phyloP scores from a whole-genome alignment of 92 coral and sea anemone genomes.

The Actinernus sp. region DNA sequence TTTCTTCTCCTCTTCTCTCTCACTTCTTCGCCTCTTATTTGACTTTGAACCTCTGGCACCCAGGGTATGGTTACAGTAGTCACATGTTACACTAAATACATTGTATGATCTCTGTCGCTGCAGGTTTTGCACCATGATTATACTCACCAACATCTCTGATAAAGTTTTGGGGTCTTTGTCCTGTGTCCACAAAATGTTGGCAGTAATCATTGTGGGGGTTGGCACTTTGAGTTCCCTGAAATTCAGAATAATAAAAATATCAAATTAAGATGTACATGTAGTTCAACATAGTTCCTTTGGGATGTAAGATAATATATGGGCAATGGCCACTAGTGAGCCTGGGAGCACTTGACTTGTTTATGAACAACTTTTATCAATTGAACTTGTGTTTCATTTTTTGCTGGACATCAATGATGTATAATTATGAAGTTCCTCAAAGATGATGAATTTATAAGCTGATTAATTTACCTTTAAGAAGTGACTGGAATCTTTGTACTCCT shows the following conservation, averaged over 20 bases:
- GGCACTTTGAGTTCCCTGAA: conserved; percentile 98
- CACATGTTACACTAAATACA: too few relatives aligned
- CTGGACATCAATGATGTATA: too few relatives aligned
- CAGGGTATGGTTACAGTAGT: too few relatives aligned
- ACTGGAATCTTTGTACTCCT: conserved; percentile 94
- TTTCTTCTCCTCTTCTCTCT: too few relatives aligned
- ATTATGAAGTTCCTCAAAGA: too few relatives aligned
- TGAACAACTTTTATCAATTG: too few relatives aligned
- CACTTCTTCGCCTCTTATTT: too few relatives aligned
- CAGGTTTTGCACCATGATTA: not conserved
- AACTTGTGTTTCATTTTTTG: too few relatives aligned
- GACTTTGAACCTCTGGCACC: too few relatives aligned
- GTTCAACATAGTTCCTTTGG: too few relatives aligned
- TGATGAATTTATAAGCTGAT: not conserved
- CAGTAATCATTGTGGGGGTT: conserved; percentile 99
- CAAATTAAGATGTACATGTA: not conserved
- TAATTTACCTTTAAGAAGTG: conserved; percentile 91
- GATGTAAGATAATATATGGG: too few relatives aligned
- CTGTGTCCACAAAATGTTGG: conserved; percentile 98
- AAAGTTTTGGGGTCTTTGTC: conserved; percentile 98
- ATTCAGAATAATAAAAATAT: not conserved
- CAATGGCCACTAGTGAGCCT: not conserved
- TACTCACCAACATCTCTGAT: conserved; percentile 96
- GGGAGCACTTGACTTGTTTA: too few relatives aligned
- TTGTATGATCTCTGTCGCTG: not conserved